A percentile compares a stretch with the other conserved stretches of the same genome.
These are phyloP conservation scores for Machimus rusticus DNA, from an alignment of 2,888 invertebrate species.

Conservation along the genomic window DNA sequence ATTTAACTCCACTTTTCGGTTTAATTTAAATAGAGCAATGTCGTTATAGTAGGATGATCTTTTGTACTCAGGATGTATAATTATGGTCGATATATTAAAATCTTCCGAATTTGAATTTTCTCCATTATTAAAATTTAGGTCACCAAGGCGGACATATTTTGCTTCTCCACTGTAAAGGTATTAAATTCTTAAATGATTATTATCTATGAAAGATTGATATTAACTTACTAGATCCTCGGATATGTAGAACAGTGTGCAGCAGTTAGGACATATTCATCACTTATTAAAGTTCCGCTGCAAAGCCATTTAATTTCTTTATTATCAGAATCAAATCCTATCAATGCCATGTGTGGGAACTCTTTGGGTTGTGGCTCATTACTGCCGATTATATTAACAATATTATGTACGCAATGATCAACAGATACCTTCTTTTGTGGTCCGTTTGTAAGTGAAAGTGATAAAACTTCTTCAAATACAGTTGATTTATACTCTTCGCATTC, in stretches of 20 bases:
- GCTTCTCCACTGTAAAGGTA: conserved; percentile 51
- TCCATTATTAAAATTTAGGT: conserved; percentile 54
- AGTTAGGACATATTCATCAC: conserved; percentile 65
- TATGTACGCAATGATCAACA: conserved; percentile 52
- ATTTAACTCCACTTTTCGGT: conserved; percentile 57
- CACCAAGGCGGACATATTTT: conserved; percentile 56
- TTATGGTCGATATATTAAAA: conserved; percentile 52
- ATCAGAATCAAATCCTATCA: conserved; percentile 50
- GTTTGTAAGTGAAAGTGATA: too few species aligned
- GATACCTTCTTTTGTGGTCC: neutral
- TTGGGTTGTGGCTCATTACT: conserved; percentile 54
- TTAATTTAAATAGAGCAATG: conserved; percentile 65
- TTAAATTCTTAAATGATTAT: neutral
- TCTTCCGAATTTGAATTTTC: too few species aligned
- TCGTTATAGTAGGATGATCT: conserved; percentile 63
- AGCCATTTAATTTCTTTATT: conserved; percentile 52
- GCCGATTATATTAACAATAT: conserved; percentile 59
- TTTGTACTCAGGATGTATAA: conserved; percentile 61
- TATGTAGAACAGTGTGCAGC: conserved; percentile 67
- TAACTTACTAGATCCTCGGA: conserved; percentile 48
- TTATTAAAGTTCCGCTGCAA: conserved; percentile 68
- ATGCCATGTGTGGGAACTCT: conserved; percentile 58
- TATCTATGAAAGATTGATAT: neutral
- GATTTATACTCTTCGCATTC: conserved; percentile 46
- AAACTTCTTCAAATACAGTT: conserved; percentile 6